These are phyloP conservation scores for Darevskia mixta DNA, from an alignment of 2,797 vertebrate genomes.

Conservation along the genomic window DNA sequence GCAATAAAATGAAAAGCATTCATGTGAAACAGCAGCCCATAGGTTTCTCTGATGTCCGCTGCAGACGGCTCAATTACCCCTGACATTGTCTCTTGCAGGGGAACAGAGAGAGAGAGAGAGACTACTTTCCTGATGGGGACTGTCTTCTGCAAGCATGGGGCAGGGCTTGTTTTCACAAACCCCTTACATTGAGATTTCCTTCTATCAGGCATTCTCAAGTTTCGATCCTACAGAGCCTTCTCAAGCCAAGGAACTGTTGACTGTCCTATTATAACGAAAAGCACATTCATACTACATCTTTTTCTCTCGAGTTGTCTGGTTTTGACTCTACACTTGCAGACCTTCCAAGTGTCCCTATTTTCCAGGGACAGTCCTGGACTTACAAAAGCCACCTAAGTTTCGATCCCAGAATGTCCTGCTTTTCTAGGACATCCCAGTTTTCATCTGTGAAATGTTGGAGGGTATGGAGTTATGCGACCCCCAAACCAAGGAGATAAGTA, in stretches of 20 bases:
- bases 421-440: too few species aligned
- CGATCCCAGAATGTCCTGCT: too few species aligned
- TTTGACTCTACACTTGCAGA: not conserved
- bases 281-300: not conserved
- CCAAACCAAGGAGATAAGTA: too few species aligned
- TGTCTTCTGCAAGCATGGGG: not conserved
- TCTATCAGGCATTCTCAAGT: not conserved
- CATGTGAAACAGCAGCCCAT: not conserved
- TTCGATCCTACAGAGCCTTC: not conserved
- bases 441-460: too few species aligned
- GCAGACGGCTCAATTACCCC: not conserved
- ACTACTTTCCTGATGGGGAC: not conserved
- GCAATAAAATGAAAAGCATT: not conserved
- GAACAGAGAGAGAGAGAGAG: not conserved
- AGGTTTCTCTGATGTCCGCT: fast-evolving
- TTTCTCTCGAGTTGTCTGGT: not conserved
- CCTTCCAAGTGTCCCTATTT: too few species aligned
- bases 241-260: not conserved
- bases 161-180: not conserved
- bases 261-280: not conserved
- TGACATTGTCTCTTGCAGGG: not conserved
- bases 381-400: too few species aligned
- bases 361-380: too few species aligned
- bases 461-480: too few species aligned
- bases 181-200: not conserved